Conservation (phyloP, 2,113 vertebrate species). For the Pithys albifrons region DNA sequence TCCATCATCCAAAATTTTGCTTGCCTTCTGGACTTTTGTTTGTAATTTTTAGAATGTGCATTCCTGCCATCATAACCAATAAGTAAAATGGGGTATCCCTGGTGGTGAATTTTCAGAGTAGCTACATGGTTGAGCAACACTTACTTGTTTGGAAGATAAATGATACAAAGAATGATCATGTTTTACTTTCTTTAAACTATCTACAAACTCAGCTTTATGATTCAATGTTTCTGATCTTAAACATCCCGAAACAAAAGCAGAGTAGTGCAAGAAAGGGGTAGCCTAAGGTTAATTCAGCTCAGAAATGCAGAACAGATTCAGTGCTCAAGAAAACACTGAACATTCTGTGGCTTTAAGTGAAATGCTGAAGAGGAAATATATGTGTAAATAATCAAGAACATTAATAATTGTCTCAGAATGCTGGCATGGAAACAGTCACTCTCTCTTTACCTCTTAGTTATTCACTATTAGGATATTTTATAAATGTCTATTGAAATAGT, state of each 20-base stretch:
- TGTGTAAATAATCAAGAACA: conserved; percentile 3
- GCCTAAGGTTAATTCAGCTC: conserved; percentile 22
- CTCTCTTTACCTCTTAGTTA: conserved; percentile 27
- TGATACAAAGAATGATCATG: neutral
- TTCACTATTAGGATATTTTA: conserved; percentile 48
- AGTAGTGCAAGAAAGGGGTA: neutral
- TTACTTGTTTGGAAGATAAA: neutral
- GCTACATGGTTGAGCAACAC: neutral
- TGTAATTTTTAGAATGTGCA: neutral
- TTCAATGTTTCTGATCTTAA: neutral
- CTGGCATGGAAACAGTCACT: conserved; percentile 25
- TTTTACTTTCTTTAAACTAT: neutral
- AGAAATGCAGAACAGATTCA: neutral
- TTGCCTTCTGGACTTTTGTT: neutral
- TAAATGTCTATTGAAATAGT: conserved; percentile 38
- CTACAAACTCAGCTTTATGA: neutral
- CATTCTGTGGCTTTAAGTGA: neutral
- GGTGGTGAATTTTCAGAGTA: neutral
- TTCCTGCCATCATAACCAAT: neutral
- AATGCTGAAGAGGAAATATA: neutral
- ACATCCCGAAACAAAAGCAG: neutral
- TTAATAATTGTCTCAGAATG: conserved; percentile 22
- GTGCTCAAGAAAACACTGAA: neutral
- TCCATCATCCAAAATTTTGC: neutral
- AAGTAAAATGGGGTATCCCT: neutral